Evolutionary conservation across 2,113 vertebrate species (phyloP).

Genomic region (Lates calcarifer): DNA sequence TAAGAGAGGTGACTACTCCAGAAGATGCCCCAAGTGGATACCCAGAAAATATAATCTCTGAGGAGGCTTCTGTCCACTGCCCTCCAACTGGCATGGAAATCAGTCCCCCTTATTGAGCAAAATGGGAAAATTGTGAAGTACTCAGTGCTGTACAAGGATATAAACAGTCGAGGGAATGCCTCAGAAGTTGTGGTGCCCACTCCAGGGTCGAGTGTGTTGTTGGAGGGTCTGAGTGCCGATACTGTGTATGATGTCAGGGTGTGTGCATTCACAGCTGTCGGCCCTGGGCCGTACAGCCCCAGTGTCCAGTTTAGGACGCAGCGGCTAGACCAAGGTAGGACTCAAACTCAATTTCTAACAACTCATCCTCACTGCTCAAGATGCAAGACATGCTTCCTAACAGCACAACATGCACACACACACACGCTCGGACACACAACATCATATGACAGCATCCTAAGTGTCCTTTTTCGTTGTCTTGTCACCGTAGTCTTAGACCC

Average conservation of each 20-base stretch:
- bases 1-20: slow-evolving; percentile 90
- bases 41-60: slow-evolving; percentile 89
- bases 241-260: slow-evolving; percentile 98
- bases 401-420: slow-evolving; percentile 41
- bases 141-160: slow-evolving; percentile 92
- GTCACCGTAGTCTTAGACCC: slow-evolving; percentile 78
- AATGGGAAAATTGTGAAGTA: slow-evolving; percentile 93
- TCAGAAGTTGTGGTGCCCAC: slow-evolving; percentile 89
- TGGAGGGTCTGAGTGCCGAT: slow-evolving; percentile 93
- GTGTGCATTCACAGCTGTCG: slow-evolving; percentile 94
- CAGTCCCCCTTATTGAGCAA: slow-evolving; percentile 90
- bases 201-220: slow-evolving; percentile 87
- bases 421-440: slow-evolving; percentile 21
- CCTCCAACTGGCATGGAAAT: slow-evolving; percentile 90
- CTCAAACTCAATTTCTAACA: slow-evolving; percentile 83
- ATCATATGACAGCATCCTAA: slow-evolving; percentile 70
- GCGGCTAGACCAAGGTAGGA: slow-evolving; percentile 98
- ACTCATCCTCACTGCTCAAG: slow-evolving; percentile 58
- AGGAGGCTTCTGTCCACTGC: slow-evolving; percentile 88
- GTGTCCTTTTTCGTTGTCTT: slow-evolving; percentile 80
- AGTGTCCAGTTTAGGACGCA: slow-evolving; percentile 97
- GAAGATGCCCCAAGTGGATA: slow-evolving; percentile 91
- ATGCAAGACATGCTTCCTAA: slow-evolving; percentile 36
- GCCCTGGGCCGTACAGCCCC: slow-evolving; percentile 96
- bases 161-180: slow-evolving; percentile 91